Evolutionary conservation across 2,888 invertebrate genomes (phyloP), one percentile per base, ranked within the genome.

Genomic region (Cerastis rubricosa): DNA sequence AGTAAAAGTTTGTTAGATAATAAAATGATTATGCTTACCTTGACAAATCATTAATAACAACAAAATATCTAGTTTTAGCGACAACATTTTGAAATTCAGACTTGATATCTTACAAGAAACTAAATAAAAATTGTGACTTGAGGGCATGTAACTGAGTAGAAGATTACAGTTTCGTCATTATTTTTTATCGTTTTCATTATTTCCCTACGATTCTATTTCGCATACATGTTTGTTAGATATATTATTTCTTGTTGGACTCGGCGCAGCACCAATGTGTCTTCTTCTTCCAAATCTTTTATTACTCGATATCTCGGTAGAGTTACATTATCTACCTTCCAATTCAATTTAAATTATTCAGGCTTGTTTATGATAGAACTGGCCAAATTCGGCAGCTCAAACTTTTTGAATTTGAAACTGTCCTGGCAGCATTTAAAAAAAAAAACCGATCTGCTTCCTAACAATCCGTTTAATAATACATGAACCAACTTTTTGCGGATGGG

Each of bases 141-240:
- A 45, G 19, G 47, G n/a, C 35, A n/a, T 49, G 35, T 45, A 51
- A 19, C 49, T 40, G 17, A 54, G 17, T 63, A 64, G 40, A 43
- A 69, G 17, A 75, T 57, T 80, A 29, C 6, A 71, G 35, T 43
- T 80, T 35, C 17, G 67, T 49, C 25, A 25, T 61, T 12, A 25
- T 35, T 70, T 70, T 70, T 67, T 65, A 75, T 63, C 43, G 47
- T 57, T 80, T 79, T 67, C 43, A 75, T 80, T 70, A 78, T 35
- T 57, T 71, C 35, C 49, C 8, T 65, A 47, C 25, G 17, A 22
- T 64, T 49, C 76, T 29, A 63, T 40, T 19, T 22, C 12, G 35
- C 35, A 61, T 22, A 19, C 11, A 61, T n/a, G 35, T 35, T 35
- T 61, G 61, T 61, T 22, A 8, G 54, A 6, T 25, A 25, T 29